These are phyloP conservation scores for Miltochrista miniata DNA, from an alignment of 2,888 invertebrate species.

Conservation along the genomic window DNA sequence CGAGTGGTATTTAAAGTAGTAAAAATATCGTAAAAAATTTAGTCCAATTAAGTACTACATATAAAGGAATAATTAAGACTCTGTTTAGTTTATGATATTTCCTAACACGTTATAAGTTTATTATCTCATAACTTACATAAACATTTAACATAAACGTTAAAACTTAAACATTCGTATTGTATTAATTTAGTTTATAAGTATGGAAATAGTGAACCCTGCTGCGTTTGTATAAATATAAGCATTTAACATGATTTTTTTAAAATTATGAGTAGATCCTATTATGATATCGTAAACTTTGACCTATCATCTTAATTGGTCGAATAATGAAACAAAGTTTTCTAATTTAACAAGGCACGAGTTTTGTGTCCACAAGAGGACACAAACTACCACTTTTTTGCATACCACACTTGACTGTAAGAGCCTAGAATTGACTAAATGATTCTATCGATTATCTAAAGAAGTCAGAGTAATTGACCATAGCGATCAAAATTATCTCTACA, in stretches of 20 bases:
- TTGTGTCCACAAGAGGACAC: no score
- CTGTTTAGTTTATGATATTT: conserved; percentile 16
- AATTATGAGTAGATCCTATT: no score
- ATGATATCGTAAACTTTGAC: no score
- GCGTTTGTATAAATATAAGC: not conserved
- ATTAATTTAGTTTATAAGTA: conserved; percentile 1
- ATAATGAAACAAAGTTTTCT: no score
- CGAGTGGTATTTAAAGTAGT: not conserved
- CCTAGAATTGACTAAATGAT: no score
- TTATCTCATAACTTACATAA: conserved; percentile 19
- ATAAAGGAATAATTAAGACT: conserved; percentile 13
- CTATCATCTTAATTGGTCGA: no score
- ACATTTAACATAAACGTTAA: conserved; percentile 20
- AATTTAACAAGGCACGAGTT: no score
- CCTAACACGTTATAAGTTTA: conserved; percentile 18
- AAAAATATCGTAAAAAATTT: conserved; percentile 8
- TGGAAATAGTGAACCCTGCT: not conserved
- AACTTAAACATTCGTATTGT: not conserved
- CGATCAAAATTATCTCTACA: no score
- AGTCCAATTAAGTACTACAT: conserved; percentile 6
- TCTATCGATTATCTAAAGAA: no score
- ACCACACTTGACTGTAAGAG: no score
- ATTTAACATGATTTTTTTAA: not conserved
- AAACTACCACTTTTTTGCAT: no score
- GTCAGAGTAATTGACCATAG: no score